Evolutionary conservation across 2,888 invertebrate species (phyloP).

Genomic region (Heliconius erato): DNA sequence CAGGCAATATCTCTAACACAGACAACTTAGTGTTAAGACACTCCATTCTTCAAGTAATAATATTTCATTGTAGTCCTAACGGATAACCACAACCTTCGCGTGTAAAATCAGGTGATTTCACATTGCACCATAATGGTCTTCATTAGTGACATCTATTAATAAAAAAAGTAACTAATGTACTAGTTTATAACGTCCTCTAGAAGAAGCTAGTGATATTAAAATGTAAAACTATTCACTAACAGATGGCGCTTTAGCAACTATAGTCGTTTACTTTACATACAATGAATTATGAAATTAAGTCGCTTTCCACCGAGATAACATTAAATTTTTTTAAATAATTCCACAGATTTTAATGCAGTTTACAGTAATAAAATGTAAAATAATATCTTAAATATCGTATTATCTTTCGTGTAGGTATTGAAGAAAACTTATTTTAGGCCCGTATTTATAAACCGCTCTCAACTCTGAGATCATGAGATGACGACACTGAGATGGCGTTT

Average conservation of each 20-base stretch:
- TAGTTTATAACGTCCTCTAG: not conserved
- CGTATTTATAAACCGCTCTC: too few species aligned
- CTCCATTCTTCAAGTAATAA: not conserved
- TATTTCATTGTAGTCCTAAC: too few species aligned
- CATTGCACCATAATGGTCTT: not conserved
- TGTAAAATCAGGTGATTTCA: not conserved
- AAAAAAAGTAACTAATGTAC: not conserved
- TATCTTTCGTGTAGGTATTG: too few species aligned
- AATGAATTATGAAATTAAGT: not conserved
- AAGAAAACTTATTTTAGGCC: too few species aligned
- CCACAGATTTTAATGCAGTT: not conserved
- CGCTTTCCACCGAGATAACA: not conserved
- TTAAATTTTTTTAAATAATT: not conserved
- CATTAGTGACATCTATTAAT: not conserved
- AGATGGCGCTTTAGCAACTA: slow-evolving; percentile 34
- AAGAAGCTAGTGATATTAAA: not conserved
- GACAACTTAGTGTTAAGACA: not conserved
- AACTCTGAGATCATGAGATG: too few species aligned
- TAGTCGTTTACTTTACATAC: not conserved
- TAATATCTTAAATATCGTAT: too few species aligned
- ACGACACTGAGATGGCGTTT: too few species aligned
- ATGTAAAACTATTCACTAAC: slow-evolving; percentile 9
- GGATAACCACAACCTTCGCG: not conserved
- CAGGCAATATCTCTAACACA: not conserved
- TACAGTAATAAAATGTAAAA: too few species aligned